Base-by-base conservation (phyloP, 1,140 invertebrate species). In the Bombus vancouverensis region DNA sequence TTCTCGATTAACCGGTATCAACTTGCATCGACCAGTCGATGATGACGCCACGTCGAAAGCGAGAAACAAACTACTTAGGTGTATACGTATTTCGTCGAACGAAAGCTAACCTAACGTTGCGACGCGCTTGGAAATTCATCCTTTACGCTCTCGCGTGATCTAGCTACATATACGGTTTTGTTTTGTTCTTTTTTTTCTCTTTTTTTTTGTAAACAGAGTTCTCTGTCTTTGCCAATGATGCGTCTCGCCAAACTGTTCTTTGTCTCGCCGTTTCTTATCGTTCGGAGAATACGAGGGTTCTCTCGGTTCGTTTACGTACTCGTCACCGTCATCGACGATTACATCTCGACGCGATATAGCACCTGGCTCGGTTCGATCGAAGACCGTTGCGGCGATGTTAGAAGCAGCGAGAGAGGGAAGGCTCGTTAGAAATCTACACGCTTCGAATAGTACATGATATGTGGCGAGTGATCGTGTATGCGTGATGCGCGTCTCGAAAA, bases 71-170 rank as follows among this genome's bases (percentile, higher is more conserved):
- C 44, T 70, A 59, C 78, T 75, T 39, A 65, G 3, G 13, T 68
- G 18, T 73, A 42, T 10, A 66, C 73, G 62, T 59, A 44, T 28
- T 22, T 13, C 66, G 25, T 32, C n/a, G 32, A 65, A 88, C 72
- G 28, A 81, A 81, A 66, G 71, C 77, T 88, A 89, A 34, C 44
- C 18, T 66, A 53, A 88, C 71, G 47, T 47, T 59, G 18, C 62
- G 68, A 72, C 79, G 34, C 39, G 37, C 76, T 83, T 82, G 77
- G 71, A 87, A 71, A 79, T 79, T 86, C 42, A 65, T 79, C 53
- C 44, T 73, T 75, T 62, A 47, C 59, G 47, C n/a, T 70, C 42
- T 71, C 65, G 42, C 72, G 47, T 76, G 22, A 9, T 70, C 34
- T 9, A 70, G 8, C n/a, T 32, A 68, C 15, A 9, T 32, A 1